Evolutionary conservation across 2,888 invertebrate species (phyloP).

Genomic region (Deroplatys truncata): DNA sequence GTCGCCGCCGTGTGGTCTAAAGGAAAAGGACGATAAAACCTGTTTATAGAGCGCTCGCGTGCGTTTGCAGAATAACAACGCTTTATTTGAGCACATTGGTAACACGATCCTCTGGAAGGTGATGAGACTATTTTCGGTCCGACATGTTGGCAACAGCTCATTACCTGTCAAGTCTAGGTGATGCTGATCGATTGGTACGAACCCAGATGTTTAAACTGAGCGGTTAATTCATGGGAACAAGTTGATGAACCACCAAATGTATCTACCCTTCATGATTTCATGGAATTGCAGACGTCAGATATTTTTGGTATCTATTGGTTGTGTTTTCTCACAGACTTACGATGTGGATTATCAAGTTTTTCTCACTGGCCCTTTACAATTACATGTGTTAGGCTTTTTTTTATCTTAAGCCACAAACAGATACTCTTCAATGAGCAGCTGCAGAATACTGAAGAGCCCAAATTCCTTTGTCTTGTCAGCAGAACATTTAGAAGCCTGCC

Average conservation of each 20-base stretch:
- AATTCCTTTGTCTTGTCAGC: no score
- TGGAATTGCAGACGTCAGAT: background rate
- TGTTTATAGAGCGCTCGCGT: background rate
- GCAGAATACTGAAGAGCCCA: no score
- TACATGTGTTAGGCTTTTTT: no score
- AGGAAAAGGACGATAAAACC: background rate
- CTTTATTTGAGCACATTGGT: background rate
- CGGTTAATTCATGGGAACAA: background rate
- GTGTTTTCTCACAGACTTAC: background rate
- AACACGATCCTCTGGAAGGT: background rate
- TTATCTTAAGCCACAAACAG: no score
- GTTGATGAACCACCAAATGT: background rate
- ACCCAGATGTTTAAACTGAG: no score
- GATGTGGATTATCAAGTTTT: background rate
- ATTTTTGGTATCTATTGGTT: background rate
- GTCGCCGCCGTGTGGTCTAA: background rate
- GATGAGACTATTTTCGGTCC: background rate
- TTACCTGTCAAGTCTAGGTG: background rate
- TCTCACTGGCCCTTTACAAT: background rate
- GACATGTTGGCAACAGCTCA: background rate
- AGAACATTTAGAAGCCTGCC: no score
- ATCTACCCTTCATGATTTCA: background rate
- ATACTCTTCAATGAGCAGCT: no score
- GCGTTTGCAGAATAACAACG: background rate
- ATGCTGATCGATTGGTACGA: background rate